These are phyloP conservation scores for Sphaeridia pumilis DNA, from an alignment of 2,888 invertebrate species.

Conservation along the genomic window DNA sequence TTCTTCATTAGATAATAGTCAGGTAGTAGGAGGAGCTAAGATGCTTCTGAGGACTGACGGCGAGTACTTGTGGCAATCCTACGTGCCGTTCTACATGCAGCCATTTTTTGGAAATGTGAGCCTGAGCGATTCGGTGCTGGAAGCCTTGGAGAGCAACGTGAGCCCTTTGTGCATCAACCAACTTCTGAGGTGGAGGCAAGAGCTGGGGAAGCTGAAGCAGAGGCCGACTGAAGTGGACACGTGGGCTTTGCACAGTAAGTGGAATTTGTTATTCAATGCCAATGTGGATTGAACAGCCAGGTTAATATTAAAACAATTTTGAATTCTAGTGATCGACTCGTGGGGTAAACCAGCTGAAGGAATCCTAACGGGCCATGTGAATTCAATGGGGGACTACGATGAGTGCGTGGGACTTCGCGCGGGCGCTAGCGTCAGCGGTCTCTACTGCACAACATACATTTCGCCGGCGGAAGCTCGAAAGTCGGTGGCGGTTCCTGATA, in stretches of 20 bases:
- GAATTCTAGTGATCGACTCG: slow-evolving; percentile 26
- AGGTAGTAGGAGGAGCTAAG: too few species aligned
- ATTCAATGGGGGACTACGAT: slow-evolving; percentile 30
- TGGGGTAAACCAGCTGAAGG: slow-evolving; percentile 34
- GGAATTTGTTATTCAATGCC: not conserved
- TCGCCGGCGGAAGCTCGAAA: not conserved
- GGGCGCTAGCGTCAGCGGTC: slow-evolving; percentile 15
- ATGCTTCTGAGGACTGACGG: not conserved
- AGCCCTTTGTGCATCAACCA: not conserved
- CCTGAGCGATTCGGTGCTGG: not conserved
- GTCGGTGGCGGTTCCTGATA: not conserved
- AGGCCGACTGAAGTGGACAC: slow-evolving; percentile 5
- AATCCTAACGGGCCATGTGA: slow-evolving; percentile 27
- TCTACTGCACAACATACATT: slow-evolving; percentile 24
- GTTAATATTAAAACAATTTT: not conserved
- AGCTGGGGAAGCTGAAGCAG: not conserved
- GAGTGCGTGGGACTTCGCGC: slow-evolving; percentile 22
- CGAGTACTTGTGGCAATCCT: slow-evolving; percentile 3
- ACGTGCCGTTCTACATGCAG: slow-evolving; percentile 12
- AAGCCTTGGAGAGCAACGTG: not conserved
- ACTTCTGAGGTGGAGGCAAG: slow-evolving; percentile 4
- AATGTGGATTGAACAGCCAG: not conserved
- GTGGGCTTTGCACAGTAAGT: slow-evolving; percentile 16
- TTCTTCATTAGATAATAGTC: too few species aligned
- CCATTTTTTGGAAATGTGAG: not conserved